Conservation (phyloP, 2,888 invertebrate genomes). For the Pyrrhia umbra region DNA sequence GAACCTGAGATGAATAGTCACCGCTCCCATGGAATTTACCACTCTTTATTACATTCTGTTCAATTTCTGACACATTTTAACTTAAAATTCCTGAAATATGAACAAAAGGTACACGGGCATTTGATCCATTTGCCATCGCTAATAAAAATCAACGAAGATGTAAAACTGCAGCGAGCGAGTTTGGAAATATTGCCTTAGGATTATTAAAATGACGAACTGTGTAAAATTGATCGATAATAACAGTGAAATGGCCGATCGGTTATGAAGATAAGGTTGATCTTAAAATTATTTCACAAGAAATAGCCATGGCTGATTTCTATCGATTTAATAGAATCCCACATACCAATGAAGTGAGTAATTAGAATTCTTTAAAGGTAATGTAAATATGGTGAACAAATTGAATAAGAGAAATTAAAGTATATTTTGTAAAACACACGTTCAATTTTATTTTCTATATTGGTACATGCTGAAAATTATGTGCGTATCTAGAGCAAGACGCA, state of each 20-base stretch:
- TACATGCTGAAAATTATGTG: conserved; percentile 18
- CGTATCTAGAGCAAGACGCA: conserved; percentile 45
- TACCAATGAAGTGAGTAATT: background rate
- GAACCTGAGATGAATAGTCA: conserved; percentile 57
- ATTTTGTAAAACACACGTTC: background rate
- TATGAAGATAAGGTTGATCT: conserved; percentile 47
- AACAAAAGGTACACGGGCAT: conserved; percentile 18
- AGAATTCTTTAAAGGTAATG: background rate
- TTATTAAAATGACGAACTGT: conserved; percentile 61
- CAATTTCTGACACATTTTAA: conserved; percentile 56
- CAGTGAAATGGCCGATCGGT: conserved; percentile 55
- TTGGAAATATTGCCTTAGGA: conserved; percentile 67
- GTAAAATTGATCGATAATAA: conserved; percentile 59
- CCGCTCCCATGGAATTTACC: conserved; percentile 33
- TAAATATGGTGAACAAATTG: background rate
- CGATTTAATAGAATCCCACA: conserved; percentile 29
- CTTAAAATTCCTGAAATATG: conserved; percentile 9
- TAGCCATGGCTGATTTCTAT: conserved; percentile 33
- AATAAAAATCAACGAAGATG: conserved; percentile 68
- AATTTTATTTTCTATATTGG: too few relatives aligned
- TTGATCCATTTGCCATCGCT: conserved; percentile 47
- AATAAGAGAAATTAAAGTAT: background rate
- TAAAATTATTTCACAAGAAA: conserved; percentile 30
- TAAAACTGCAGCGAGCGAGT: conserved; percentile 59
- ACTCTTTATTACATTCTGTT: conserved; percentile 51